Conservation (phyloP, 2,797 vertebrate genomes). For the Labeo calbasu region DNA sequence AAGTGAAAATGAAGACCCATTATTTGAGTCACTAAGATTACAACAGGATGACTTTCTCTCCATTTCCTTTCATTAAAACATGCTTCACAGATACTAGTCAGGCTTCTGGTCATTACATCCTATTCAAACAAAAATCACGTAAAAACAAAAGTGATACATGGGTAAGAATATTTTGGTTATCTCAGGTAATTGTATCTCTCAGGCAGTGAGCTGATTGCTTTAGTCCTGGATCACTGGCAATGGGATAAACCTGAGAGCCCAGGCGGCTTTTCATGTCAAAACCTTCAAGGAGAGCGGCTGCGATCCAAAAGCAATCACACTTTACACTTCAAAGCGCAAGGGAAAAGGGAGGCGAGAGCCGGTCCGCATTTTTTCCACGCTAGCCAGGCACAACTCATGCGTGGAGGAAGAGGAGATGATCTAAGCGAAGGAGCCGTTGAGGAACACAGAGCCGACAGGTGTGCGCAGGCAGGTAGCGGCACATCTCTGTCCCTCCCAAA, state of each 20-base stretch:
- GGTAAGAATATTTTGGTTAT: conserved; percentile 15
- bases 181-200: conserved; percentile 82
- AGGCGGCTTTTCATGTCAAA: conserved; percentile 84
- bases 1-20: conserved; percentile 76
- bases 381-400: conserved; percentile 80
- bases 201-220: conserved; percentile 81
- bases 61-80: not conserved
- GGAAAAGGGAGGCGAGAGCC: conserved; percentile 76
- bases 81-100: not conserved
- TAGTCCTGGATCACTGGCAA: conserved; percentile 83
- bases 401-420: conserved; percentile 84
- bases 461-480: conserved; percentile 81
- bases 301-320: conserved; percentile 85
- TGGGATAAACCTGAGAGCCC: conserved; percentile 80
- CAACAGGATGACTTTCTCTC: not conserved
- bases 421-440: conserved; percentile 79
- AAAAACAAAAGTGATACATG: not conserved
- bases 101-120: not conserved
- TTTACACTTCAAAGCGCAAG: conserved; percentile 85
- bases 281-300: conserved; percentile 79
- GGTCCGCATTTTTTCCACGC: conserved; percentile 74
- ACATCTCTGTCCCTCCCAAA: conserved; percentile 72
- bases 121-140: not conserved
- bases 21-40: conserved; percentile 65
- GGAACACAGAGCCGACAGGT: conserved; percentile 82